A percentile compares a stretch with the other conserved stretches of the same genome.
Conservation (phyloP, 2,888 invertebrate species). For the Cantharis rufa region DNA sequence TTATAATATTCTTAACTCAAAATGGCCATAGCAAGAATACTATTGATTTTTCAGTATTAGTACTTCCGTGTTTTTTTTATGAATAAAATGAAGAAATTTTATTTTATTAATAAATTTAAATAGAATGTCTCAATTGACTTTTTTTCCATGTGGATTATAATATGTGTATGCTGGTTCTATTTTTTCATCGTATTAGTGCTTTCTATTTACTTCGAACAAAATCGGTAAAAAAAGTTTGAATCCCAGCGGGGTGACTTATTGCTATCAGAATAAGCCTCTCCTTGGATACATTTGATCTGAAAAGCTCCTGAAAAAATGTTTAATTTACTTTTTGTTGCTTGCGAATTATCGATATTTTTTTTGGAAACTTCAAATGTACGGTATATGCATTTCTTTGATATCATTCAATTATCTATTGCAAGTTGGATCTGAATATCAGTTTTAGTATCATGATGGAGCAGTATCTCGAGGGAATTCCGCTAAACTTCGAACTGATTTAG, state of each 20-base stretch:
- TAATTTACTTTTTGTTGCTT: not conserved
- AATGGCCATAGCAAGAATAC: no score
- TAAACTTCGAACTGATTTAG: slow-evolving; percentile 18
- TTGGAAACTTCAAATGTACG: not conserved
- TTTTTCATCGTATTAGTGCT: not conserved
- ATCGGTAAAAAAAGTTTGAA: not conserved
- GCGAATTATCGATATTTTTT: not conserved
- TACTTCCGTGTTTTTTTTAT: no score
- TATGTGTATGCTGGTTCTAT: not conserved
- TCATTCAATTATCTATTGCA: not conserved
- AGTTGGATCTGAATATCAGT: not conserved
- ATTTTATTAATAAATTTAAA: not conserved
- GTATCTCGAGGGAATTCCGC: slow-evolving; percentile 19
- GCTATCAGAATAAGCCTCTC: not conserved
- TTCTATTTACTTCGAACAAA: not conserved
- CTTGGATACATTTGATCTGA: not conserved
- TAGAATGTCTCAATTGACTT: not conserved
- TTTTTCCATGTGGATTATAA: not conserved
- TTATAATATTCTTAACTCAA: no score
- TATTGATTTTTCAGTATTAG: no score
- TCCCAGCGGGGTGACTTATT: not conserved
- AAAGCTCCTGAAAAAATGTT: not conserved
- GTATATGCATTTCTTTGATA: not conserved
- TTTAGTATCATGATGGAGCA: not conserved
- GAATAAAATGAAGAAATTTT: not conserved